phyloP scores from a whole-genome alignment of 2,888 invertebrate species.

The Leucophenga montana region DNA sequence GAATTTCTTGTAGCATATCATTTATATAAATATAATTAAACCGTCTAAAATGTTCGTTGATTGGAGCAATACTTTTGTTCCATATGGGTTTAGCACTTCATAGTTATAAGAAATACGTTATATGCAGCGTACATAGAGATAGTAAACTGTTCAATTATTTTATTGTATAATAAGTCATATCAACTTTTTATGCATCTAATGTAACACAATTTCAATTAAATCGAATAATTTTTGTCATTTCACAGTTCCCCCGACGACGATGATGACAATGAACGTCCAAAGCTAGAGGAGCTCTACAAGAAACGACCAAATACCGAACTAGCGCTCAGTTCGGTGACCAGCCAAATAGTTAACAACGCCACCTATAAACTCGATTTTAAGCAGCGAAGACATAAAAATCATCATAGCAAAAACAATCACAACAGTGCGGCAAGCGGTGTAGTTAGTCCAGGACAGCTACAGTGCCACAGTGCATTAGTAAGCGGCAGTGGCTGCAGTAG shows the following conservation, averaged over 20 bases:
- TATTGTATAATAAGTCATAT: no score
- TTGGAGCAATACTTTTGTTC: no score
- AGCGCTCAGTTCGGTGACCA: conserved; percentile 57
- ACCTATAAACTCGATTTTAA: conserved; percentile 62
- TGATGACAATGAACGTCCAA: conserved; percentile 27
- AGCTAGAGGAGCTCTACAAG: conserved; percentile 22
- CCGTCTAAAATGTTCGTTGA: no score
- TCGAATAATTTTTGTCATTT: neutral
- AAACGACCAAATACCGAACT: conserved; percentile 53
- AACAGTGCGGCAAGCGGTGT: conserved; percentile 28
- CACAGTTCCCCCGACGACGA: conserved; percentile 11
- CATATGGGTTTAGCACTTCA: neutral
- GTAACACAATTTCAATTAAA: neutral
- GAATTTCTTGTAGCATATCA: no score
- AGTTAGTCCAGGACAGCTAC: neutral
- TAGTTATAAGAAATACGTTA: no score
- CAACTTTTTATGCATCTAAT: neutral
- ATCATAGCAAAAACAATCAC: conserved; percentile 44
- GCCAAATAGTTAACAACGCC: conserved; percentile 57
- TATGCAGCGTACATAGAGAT: no score
- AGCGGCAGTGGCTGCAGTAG: conserved; percentile 11
- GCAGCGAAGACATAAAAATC: conserved; percentile 57
- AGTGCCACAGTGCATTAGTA: neutral
- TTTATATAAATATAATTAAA: no score
- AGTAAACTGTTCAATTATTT: no score